Base-by-base conservation (phyloP, 2,113 vertebrate species). In the Laticauda laticaudata region DNA sequence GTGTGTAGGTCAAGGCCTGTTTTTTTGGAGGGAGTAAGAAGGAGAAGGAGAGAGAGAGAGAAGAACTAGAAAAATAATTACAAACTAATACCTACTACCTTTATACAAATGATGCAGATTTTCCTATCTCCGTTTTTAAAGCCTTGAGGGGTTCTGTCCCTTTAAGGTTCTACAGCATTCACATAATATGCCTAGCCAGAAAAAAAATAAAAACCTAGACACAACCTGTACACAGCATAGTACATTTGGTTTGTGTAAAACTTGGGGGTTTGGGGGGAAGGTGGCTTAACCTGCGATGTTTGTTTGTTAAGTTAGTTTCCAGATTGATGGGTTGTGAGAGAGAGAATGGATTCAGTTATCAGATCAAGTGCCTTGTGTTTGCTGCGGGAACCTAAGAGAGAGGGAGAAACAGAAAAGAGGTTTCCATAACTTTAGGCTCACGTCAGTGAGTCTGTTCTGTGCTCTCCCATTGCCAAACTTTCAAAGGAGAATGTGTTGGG, bases 1-100 rank as follows among this genome's bases (percentile, higher is more conserved):
- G 26, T 15, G 6, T 90, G 92, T 54, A 51, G 94, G 94, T 94
- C 94, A 94, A 93, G 89, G 3, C n/a, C n/a, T 75, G 4, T 15
- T 34, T 75, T 75, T 75, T 18, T 6, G 14, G 2, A 15, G 26
- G 24, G 15, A n/a, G 61, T 5, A 86, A 48, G 23, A 10, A 51
- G 12, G 14, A 12, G 45, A 5, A 6, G 3, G 45, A 11, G 24
- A 45, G 48, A 48, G 48, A 51, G 43, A 43, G 21, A 29, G 86
- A 45, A 29, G 45, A 29, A 29, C 45, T 53, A 15, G 48, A 81
- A 81, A 8, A 39, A 81, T 39, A 81, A 81, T 39, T 81, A 39
- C 15, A 39, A 81, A 39, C 1, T 39, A n/a, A 34, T 39, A 75
- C 69, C 34, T 39, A 9, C 69, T 69, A n/a, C 61, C 12, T n/a